Base-by-base conservation (phyloP, 2,797 vertebrate genomes). In the Allobates femoralis region DNA sequence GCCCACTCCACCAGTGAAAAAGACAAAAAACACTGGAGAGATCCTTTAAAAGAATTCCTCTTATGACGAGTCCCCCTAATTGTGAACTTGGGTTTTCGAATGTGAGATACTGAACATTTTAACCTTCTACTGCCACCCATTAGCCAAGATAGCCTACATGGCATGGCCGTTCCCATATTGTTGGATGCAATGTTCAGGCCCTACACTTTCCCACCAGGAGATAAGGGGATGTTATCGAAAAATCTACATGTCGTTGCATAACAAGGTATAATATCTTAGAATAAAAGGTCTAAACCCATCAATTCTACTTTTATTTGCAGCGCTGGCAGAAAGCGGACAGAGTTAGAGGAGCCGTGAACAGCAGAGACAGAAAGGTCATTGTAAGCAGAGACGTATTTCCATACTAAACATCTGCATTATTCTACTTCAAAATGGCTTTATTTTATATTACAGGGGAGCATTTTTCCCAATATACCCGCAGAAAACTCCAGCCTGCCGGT, bases 391-490 rank as follows among this genome's bases (percentile, higher is more conserved):
- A 53, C 19, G 51, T 46, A 46, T 11, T n/a, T n/a, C n/a, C n/a
- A n/a, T 30, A 19, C 12, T 21, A 53, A 37, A 26, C 60, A 28
- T 28, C 37, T 64, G 14, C 23, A 50, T 74, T n/a, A 46, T 26
- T 50, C 41, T 26, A 16, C 41, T 26, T 46, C 69, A 74, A 74
- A 46, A 74, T 58, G 34, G 26, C 34, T 74, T 83, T 74, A 73
- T 83, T 75, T 83, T 83, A 74, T 83, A 18, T 83, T 83, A 60
- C 81, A 83, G 81, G 16, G 81, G 34, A 74, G 34, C 21, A 26
- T 53, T 23, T 83, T 83, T 83, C 55, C 69, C 67, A 83, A 28
- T 50, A 75, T 74, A 21, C n/a, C 69, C 26, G 34, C 69, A 46
- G 81, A 82, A 82, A 37, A 73, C 28, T 32, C 67, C 14, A 60